phyloP scores from a whole-genome alignment of 2,113 vertebrate genomes.

The Oophaga pumilio region DNA sequence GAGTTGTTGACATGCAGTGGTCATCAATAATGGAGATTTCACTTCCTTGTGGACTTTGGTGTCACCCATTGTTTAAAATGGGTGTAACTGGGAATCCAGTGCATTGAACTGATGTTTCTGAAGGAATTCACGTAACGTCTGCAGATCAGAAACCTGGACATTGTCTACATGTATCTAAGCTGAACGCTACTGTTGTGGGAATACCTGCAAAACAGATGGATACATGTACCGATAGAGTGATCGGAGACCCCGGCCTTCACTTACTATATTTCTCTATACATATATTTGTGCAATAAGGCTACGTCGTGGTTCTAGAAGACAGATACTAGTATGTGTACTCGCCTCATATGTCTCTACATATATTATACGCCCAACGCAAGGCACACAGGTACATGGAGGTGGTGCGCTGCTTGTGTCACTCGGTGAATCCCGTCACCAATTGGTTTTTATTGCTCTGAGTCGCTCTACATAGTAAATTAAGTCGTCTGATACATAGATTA shows the following conservation, averaged over 20 bases:
- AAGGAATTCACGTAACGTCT: neutral
- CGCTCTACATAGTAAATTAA: neutral
- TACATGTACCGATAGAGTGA: too few species aligned
- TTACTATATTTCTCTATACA: slow-evolving; percentile 11
- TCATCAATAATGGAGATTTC: neutral
- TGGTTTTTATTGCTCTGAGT: neutral
- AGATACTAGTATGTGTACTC: neutral
- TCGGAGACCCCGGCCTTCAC: neutral
- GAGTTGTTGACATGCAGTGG: neutral
- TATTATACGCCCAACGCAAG: neutral
- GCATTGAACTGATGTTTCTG: neutral
- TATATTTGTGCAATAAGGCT: slow-evolving; percentile 23
- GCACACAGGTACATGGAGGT: neutral
- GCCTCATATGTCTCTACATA: neutral
- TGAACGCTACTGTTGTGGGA: neutral
- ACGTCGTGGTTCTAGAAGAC: neutral
- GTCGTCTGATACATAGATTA: neutral
- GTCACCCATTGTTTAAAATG: neutral
- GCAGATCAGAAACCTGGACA: neutral
- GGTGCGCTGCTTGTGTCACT: neutral
- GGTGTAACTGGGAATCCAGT: neutral
- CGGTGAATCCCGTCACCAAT: too few species aligned
- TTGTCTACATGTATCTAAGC: neutral
- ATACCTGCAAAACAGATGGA: neutral
- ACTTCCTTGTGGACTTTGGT: neutral